Evolutionary conservation across 2,113 vertebrate species (phyloP).

Genomic region (Acinonyx jubatus): DNA sequence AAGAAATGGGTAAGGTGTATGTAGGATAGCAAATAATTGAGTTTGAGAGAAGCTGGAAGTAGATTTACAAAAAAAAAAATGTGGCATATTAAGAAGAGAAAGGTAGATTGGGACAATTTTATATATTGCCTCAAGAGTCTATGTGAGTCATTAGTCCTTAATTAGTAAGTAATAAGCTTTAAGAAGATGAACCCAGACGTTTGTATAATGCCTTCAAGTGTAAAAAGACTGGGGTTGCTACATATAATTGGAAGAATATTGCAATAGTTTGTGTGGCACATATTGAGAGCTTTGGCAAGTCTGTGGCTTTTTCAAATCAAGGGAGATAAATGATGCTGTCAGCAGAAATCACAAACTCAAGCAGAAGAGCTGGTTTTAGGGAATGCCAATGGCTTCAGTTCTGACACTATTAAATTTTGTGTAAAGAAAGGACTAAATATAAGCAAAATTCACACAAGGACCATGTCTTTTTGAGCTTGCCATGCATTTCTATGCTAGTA

Average conservation of each 20-base stretch:
- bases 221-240: not conserved
- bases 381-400: not conserved
- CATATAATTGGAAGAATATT: not conserved
- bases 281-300: not conserved
- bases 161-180: not conserved
- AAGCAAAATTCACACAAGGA: not conserved
- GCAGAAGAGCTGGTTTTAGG: not conserved
- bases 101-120: not conserved
- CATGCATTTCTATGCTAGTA: not conserved
- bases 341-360: not conserved
- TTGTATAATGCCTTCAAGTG: not conserved
- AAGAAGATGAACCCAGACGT: not conserved
- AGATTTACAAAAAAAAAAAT: not conserved
- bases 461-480: not conserved
- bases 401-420: not conserved
- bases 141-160: not conserved
- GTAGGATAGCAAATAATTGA: not conserved
- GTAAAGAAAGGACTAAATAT: not conserved
- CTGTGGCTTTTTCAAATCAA: not conserved
- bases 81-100: not conserved
- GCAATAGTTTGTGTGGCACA: not conserved
- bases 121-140: not conserved
- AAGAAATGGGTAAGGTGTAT: not conserved
- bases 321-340: not conserved
- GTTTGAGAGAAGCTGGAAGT: not conserved